phyloP scores from a whole-genome alignment of 2,113 vertebrate species.

The Apaloderma vittatum region DNA sequence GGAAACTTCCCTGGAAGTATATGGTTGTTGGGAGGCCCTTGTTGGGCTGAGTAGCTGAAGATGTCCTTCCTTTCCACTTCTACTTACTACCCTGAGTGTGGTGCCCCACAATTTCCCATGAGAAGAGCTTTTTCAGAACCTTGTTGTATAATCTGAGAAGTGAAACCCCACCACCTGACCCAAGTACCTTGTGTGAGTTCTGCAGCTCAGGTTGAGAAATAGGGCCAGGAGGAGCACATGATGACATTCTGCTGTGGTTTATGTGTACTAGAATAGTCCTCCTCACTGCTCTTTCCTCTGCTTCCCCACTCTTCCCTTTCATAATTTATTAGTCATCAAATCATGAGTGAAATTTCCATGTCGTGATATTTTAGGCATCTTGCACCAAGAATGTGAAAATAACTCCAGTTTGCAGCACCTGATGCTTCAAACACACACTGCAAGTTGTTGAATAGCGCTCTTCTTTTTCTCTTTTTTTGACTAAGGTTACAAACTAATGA shows the following conservation, averaged over 20 bases:
- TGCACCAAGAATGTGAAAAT: not conserved
- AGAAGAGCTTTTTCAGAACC: not conserved
- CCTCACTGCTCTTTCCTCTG: not conserved
- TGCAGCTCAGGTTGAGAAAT: not conserved
- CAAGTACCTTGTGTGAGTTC: not conserved
- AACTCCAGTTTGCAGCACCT: conserved; percentile 16
- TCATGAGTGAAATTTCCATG: conserved; percentile 22
- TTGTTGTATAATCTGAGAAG: not conserved
- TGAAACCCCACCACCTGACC: conserved; percentile 23
- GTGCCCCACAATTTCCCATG: not conserved
- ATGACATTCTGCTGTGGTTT: not conserved
- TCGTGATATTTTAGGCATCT: not conserved
- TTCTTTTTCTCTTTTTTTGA: not conserved
- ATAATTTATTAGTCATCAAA: conserved; percentile 28
- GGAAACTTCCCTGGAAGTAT: not conserved
- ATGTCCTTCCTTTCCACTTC: not conserved
- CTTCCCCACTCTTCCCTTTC: not conserved
- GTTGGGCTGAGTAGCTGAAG: not conserved
- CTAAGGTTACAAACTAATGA: conserved; percentile 61
- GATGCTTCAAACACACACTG: not conserved
- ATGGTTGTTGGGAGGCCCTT: not conserved
- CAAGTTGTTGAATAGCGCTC: not conserved
- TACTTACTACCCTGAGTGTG: not conserved
- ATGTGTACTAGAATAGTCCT: not conserved
- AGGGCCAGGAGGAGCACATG: not conserved